phyloP scores from a whole-genome alignment of 2,888 invertebrate species.

The Spodoptera picta region DNA sequence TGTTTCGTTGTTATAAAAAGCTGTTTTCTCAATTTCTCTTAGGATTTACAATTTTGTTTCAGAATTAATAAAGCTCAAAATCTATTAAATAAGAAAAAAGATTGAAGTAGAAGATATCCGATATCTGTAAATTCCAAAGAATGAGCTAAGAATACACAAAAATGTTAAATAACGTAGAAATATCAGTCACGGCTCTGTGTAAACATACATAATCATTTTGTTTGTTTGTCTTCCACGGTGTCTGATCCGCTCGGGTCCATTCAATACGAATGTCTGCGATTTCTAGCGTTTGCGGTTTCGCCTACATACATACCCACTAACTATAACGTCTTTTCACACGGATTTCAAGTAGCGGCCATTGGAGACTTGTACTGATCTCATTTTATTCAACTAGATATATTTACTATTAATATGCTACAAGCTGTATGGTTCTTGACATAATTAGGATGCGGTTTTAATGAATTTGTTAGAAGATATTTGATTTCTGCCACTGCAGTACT shows the following conservation, averaged over 20 bases:
- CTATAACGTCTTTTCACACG: conserved; percentile 35
- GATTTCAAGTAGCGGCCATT: conserved; percentile 24
- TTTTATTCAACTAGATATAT: conserved; percentile 23
- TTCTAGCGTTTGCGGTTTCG: conserved; percentile 70
- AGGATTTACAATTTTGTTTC: no score
- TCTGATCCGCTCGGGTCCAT: conserved; percentile 54
- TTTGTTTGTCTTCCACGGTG: conserved; percentile 17
- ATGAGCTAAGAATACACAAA: no score
- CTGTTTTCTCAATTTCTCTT: no score
- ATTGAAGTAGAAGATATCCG: no score
- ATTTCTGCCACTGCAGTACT: conserved; percentile 9
- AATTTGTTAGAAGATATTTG: conserved; percentile 23
- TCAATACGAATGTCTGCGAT: conserved; percentile 64
- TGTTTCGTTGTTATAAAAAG: no score
- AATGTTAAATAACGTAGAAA: no score
- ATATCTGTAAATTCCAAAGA: no score
- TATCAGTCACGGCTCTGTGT: no score
- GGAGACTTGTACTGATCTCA: conserved; percentile 34
- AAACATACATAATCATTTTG: conserved; percentile 11
- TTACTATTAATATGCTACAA: conserved; percentile 11
- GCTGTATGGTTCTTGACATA: conserved; percentile 37
- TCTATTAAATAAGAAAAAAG: no score
- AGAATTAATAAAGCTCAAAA: no score
- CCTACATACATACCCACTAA: conserved; percentile 53
- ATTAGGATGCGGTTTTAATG: conserved; percentile 30